Percentiles rank a stretch among this genome's conserved stretches.
Conservation (phyloP, 2,113 vertebrate species). For the Anthoscopus minutus region DNA sequence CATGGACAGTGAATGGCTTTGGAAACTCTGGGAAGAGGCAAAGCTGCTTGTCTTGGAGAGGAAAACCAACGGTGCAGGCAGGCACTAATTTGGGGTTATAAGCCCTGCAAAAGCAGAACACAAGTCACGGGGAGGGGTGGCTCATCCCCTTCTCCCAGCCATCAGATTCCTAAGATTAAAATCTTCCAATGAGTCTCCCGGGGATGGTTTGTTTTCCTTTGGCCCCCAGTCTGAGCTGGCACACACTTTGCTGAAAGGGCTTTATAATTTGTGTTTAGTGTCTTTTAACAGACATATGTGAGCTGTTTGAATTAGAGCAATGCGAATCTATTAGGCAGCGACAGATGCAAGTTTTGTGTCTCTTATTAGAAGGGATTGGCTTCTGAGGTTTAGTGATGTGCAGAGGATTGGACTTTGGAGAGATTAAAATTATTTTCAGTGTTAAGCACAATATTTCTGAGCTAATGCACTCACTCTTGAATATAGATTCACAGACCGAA, state of each 20-base stretch:
- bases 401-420: slow-evolving; percentile 64
- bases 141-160: background rate
- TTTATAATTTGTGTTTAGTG: background rate
- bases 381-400: slow-evolving; percentile 59
- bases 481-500: slow-evolving; percentile 67
- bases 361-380: slow-evolving; percentile 61
- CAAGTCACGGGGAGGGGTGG: background rate
- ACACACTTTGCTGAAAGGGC: background rate
- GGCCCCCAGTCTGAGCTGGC: background rate
- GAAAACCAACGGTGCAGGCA: rapidly evolving
- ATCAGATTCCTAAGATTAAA: background rate
- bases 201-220: background rate
- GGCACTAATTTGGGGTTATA: background rate
- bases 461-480: slow-evolving; percentile 58
- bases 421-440: slow-evolving; percentile 72
- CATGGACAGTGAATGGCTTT: background rate
- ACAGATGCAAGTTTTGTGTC: slow-evolving; percentile 47
- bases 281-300: slow-evolving; percentile 5
- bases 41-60: background rate
- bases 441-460: slow-evolving; percentile 63
- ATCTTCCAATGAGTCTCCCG: background rate
- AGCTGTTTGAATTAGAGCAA: slow-evolving; percentile 24
- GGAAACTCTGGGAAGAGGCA: background rate
- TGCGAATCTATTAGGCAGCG: slow-evolving; percentile 38
- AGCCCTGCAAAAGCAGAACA: background rate